Evolutionary conservation across 2,113 vertebrate species (phyloP).

Genomic region (Eolophus roseicapilla): DNA sequence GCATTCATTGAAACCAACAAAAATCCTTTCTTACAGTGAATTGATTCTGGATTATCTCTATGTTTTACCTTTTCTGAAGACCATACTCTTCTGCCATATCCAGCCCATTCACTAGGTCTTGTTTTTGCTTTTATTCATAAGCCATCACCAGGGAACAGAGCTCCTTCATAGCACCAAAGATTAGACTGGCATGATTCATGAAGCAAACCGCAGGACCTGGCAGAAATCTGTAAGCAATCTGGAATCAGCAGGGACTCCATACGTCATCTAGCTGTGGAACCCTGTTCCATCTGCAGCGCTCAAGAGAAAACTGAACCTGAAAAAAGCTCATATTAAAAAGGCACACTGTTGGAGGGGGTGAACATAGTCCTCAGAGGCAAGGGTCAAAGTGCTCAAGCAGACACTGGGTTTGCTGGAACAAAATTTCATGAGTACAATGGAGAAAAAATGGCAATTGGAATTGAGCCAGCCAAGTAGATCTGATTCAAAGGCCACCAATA

Average conservation of each 20-base stretch:
- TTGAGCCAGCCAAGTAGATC: not conserved
- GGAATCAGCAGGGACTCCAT: not conserved
- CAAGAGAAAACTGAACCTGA: not conserved
- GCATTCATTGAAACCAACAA: not conserved
- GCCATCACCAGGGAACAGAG: not conserved
- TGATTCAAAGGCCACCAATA: not conserved
- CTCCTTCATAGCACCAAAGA: not conserved
- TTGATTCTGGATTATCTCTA: not conserved
- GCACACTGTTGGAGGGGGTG: not conserved
- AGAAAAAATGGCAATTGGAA: not conserved
- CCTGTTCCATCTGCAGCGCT: not conserved
- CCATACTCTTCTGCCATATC: not conserved
- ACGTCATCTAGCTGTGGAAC: not conserved
- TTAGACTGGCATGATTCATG: not conserved
- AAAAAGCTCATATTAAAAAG: not conserved
- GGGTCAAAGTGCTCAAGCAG: not conserved
- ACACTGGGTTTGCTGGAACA: not conserved
- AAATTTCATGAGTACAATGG: not conserved
- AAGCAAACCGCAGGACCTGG: not conserved
- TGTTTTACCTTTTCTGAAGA: not conserved
- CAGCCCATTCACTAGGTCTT: not conserved
- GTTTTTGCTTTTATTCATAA: not conserved
- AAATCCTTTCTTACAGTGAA: not conserved
- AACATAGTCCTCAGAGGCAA: not conserved
- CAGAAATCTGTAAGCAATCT: slow-evolving; percentile 23